These are phyloP conservation scores for Montipora cactus DNA, from an alignment of 64 coral and sea anemone genomes.

Conservation along the genomic window DNA sequence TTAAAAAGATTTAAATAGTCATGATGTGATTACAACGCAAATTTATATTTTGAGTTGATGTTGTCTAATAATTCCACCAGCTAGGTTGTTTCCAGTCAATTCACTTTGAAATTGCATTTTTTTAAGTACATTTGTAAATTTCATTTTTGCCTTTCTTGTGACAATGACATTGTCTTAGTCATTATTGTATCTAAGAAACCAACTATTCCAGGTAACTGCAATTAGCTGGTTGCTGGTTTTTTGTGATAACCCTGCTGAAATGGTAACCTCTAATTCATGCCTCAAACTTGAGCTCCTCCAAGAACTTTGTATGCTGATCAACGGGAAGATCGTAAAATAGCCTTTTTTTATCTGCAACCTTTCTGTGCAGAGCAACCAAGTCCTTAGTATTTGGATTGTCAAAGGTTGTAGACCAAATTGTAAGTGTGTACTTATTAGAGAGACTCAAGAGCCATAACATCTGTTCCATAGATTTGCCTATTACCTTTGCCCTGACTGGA, in stretches of 20 bases:
- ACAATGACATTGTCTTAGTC: too few relatives aligned
- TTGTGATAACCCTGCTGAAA: background rate
- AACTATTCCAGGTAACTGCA: too few relatives aligned
- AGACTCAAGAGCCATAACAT: slow-evolving; percentile 81
- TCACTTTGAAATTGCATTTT: too few relatives aligned
- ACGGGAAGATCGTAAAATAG: slow-evolving; percentile 88
- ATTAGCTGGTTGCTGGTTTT: too few relatives aligned
- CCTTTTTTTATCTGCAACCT: slow-evolving; percentile 56
- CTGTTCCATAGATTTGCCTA: slow-evolving; percentile 67
- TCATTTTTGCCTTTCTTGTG: too few relatives aligned
- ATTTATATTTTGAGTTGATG: too few relatives aligned
- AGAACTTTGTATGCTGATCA: slow-evolving; percentile 63
- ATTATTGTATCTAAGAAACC: too few relatives aligned
- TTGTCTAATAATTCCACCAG: too few relatives aligned
- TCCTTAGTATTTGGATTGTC: slow-evolving; percentile 61
- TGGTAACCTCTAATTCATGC: background rate
- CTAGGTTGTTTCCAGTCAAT: too few relatives aligned
- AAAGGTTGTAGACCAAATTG: slow-evolving; percentile 62
- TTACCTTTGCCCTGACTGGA: slow-evolving; percentile 63
- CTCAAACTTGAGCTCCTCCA: background rate
- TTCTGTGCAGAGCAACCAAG: slow-evolving; percentile 35
- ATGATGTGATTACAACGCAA: too few relatives aligned
- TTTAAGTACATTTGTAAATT: too few relatives aligned
- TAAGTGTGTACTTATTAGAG: slow-evolving; percentile 69
- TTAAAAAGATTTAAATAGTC: too few relatives aligned